These are phyloP conservation scores for Nebria ingens DNA, from an alignment of 1,140 invertebrate genomes.

Conservation along the genomic window DNA sequence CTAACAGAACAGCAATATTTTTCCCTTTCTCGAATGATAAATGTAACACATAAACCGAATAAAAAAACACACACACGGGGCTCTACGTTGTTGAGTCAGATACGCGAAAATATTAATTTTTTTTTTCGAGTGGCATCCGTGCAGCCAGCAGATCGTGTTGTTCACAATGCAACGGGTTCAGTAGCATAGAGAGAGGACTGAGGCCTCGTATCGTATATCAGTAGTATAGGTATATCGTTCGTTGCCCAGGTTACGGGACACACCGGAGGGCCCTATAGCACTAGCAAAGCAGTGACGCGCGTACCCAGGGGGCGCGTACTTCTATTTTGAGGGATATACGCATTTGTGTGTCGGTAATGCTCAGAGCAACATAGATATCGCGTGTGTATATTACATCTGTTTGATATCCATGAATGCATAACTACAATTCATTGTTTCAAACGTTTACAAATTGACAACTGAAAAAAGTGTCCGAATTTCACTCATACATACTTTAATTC, in stretches of 20 bases:
- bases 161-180: constrained; percentile 3
- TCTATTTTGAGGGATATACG: no score
- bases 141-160: background rate
- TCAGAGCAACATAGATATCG: no score
- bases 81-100: background rate
- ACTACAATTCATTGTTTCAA: no score
- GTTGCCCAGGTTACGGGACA: background rate
- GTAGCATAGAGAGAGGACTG: background rate
- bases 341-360: no score
- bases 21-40: constrained; percentile 6
- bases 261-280: background rate
- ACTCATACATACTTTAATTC: no score
- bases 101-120: constrained; percentile 9
- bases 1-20: constrained; percentile 7
- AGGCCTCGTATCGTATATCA: background rate
- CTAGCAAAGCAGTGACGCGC: background rate
- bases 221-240: background rate
- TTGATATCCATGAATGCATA: no score
- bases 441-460: no score
- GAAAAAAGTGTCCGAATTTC: no score
- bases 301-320: background rate
- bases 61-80: no score
- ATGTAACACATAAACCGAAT: constrained; percentile 8
- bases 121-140: constrained; percentile 6
- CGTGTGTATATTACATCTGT: no score